Conservation (phyloP, 2,113 vertebrate species). For the Motacilla tschutschensis region DNA sequence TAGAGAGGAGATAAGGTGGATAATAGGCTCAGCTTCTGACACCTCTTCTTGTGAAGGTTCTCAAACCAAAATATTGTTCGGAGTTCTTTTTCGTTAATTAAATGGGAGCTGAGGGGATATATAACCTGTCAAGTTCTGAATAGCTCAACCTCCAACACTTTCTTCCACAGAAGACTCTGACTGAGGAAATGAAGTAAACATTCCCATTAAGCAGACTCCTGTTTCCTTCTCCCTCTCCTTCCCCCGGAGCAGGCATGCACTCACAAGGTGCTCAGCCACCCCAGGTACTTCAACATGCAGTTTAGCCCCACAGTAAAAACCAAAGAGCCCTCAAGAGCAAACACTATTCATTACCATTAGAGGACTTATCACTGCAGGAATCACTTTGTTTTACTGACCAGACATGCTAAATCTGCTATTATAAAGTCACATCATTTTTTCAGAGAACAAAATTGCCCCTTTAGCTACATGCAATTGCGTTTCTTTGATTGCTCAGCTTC, state of each 20-base stretch:
- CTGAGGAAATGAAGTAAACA: not conserved
- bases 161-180: not conserved
- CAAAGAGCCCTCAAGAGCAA: not conserved
- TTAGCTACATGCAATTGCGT: not conserved
- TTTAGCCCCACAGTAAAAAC: not conserved
- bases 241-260: not conserved
- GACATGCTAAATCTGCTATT: not conserved
- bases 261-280: not conserved
- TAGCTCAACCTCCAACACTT: not conserved
- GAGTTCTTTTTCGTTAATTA: not conserved
- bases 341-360: not conserved
- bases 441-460: not conserved
- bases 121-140: conserved; percentile 9
- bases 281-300: not conserved
- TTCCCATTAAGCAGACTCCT: not conserved
- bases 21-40: not conserved
- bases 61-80: not conserved
- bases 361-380: not conserved
- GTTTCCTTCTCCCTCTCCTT: not conserved
- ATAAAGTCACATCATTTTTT: not conserved
- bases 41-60: not conserved
- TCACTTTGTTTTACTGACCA: not conserved
- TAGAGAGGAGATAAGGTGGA: not conserved
- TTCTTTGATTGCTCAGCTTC: not conserved
- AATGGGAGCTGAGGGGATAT: not conserved